Percentiles rank a stretch among this genome's conserved stretches.
Conservation (phyloP, 2,888 invertebrate genomes). For the Schizotus pectinicornis region DNA sequence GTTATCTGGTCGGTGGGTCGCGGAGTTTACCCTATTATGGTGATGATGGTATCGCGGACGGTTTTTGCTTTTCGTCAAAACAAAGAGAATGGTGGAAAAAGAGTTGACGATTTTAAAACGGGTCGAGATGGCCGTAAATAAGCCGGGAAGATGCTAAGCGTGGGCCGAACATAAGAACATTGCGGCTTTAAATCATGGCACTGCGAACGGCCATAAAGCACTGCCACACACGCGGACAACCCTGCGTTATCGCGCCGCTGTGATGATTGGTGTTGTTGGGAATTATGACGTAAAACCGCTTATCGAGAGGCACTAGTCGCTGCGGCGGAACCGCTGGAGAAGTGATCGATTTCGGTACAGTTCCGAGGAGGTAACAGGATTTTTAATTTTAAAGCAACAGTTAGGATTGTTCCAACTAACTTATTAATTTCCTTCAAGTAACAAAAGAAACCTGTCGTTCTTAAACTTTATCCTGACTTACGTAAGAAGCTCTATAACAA, state of each 20-base stretch:
- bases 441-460: no score
- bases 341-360: no score
- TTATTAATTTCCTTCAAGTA: no score
- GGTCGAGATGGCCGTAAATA: slow-evolving; percentile 55
- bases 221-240: slow-evolving; percentile 54
- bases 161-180: slow-evolving; percentile 58
- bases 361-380: no score
- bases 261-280: slow-evolving; percentile 33
- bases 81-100: slow-evolving; percentile 3
- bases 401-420: no score
- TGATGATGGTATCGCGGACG: slow-evolving; percentile 13
- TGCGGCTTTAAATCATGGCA: slow-evolving; percentile 58
- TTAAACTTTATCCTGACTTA: no score
- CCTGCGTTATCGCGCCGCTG: slow-evolving; percentile 25
- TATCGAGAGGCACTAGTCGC: slow-evolving; percentile 10
- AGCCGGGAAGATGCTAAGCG: slow-evolving; percentile 56
- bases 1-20: slow-evolving; percentile 6
- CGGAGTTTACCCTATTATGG: slow-evolving; percentile 6
- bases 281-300: slow-evolving; percentile 35
- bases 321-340: slow-evolving; percentile 5
- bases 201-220: slow-evolving; percentile 56
- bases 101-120: slow-evolving; percentile 56
- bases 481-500: no score
- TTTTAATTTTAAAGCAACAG: no score
- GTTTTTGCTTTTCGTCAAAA: slow-evolving; percentile 1